phyloP scores from a whole-genome alignment of 2,797 vertebrate species.

The Triplophysa yarkandensis region DNA sequence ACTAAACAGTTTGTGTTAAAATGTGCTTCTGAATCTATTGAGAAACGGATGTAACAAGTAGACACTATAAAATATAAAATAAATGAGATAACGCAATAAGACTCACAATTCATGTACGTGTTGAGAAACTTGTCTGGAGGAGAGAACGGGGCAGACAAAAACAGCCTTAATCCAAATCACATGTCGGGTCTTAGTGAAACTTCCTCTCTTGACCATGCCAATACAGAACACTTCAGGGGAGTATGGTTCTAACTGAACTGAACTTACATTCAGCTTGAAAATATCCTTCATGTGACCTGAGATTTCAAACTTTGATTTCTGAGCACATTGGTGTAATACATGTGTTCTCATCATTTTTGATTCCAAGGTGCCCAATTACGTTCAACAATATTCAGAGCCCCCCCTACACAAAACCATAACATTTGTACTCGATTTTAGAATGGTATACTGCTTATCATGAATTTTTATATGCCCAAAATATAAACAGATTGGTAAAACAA shows the following conservation, averaged over 20 bases:
- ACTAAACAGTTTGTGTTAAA: not conserved
- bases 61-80: not conserved
- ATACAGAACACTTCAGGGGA: not conserved
- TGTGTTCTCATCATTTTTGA: no score
- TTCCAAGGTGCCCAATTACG: no score
- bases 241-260: not conserved
- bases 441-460: no score
- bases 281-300: not conserved
- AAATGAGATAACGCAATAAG: no score
- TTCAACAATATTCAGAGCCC: no score
- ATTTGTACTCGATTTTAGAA: no score
- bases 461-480: no score
- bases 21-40: not conserved
- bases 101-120: not conserved
- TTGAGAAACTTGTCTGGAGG: conserved; percentile 18
- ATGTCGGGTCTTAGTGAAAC: conserved; percentile 68
- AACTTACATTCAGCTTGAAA: not conserved
- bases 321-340: not conserved
- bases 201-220: conserved; percentile 61
- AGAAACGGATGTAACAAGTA: not conserved
- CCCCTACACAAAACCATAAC: no score
- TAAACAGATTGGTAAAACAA: no score
- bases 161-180: conserved; percentile 72
- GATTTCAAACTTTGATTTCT: conserved; percentile 1
- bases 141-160: conserved; percentile 46